Percentiles rank a stretch among this genome's conserved stretches.
These are phyloP conservation scores for Psilanteris sp. DNA, from an alignment of 1,140 invertebrate species.

Conservation along the genomic window DNA sequence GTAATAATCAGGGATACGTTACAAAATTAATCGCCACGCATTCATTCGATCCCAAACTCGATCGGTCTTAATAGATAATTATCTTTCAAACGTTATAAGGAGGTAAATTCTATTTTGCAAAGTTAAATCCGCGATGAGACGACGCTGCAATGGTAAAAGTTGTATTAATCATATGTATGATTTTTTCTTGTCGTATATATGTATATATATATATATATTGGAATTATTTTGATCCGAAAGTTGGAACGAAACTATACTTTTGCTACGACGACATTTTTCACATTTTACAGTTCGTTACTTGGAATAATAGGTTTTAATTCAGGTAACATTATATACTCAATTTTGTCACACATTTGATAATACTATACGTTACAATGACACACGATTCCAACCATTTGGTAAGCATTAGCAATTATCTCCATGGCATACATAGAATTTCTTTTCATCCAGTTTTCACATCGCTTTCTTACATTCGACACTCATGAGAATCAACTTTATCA, in stretches of 20 bases:
- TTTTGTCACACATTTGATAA: constrained; percentile 32
- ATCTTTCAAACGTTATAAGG: no score
- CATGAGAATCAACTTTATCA: constrained; percentile 54
- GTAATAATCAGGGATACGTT: no score
- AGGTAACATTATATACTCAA: constrained; percentile 13
- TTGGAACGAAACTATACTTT: neutral
- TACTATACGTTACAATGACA: constrained; percentile 24
- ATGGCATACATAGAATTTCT: constrained; percentile 48
- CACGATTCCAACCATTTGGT: constrained; percentile 13
- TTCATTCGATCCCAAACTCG: no score
- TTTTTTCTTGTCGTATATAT: no score
- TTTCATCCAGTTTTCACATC: constrained; percentile 33
- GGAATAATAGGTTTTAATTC: constrained; percentile 16
- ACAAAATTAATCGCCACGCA: no score
- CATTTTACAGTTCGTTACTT: constrained; percentile 5
- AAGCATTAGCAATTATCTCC: constrained; percentile 42
- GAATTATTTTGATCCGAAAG: no score
- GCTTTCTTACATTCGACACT: constrained; percentile 47
- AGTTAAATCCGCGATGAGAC: no score
- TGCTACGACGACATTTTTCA: neutral
- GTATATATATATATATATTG: no score
- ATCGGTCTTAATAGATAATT: no score
- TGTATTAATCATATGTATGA: no score
- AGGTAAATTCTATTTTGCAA: no score
- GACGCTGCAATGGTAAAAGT: no score